These are phyloP conservation scores for Collichthys lucidus DNA, from an alignment of 2,113 vertebrate genomes.

Conservation along the genomic window DNA sequence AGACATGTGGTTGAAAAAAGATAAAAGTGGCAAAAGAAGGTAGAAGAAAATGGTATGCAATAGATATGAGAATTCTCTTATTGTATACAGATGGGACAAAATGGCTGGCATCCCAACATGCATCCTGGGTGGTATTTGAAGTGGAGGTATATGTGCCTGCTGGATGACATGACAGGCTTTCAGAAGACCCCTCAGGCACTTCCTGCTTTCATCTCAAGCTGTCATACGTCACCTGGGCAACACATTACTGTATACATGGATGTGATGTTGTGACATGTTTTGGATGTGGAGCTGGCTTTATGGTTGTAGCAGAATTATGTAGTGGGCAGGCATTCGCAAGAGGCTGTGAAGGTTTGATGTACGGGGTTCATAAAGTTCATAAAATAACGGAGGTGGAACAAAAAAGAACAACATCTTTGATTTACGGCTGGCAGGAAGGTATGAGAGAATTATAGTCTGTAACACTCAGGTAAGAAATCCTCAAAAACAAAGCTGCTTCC, in stretches of 20 bases:
- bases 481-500: slow-evolving; percentile 6
- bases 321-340: neutral
- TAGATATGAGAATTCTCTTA: neutral
- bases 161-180: slow-evolving; percentile 3
- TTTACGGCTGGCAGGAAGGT: slow-evolving; percentile 55
- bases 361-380: slow-evolving; percentile 55
- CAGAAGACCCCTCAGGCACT: neutral
- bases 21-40: neutral
- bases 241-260: neutral
- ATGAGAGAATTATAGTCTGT: slow-evolving; percentile 17
- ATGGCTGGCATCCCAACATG: neutral
- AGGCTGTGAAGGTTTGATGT: slow-evolving; percentile 22
- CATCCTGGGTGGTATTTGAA: slow-evolving; percentile 29
- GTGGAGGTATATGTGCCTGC: neutral
- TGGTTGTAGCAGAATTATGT: slow-evolving; percentile 34
- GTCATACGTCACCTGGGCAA: slow-evolving; percentile 19
- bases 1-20: neutral
- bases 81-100: neutral
- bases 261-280: slow-evolving; percentile 53
- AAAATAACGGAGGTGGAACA: slow-evolving; percentile 40
- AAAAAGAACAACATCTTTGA: slow-evolving; percentile 46
- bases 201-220: slow-evolving; percentile 36
- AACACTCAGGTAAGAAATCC: slow-evolving; percentile 10
- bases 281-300: slow-evolving; percentile 17
- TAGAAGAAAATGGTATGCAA: neutral